phyloP scores from a whole-genome alignment of 2,888 invertebrate genomes.

The Philaethria dido region DNA sequence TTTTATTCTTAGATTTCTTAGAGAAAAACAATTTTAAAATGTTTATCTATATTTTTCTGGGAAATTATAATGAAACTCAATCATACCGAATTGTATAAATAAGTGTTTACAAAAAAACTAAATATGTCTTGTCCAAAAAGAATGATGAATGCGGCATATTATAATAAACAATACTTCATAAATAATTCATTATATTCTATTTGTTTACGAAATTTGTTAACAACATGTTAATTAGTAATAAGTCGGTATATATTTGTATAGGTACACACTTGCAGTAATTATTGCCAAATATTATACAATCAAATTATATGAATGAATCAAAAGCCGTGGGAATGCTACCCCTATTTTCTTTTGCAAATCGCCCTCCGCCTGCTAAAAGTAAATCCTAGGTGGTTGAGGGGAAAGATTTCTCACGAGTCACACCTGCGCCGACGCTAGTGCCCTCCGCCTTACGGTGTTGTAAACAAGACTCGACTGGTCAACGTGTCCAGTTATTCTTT shows the following conservation, averaged over 20 bases:
- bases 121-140: too few species aligned
- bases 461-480: constrained; percentile 38
- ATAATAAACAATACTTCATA: too few species aligned
- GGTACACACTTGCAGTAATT: background rate
- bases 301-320: constrained; percentile 14
- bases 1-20: too few species aligned
- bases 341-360: constrained; percentile 47
- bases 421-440: constrained; percentile 48
- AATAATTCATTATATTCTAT: too few species aligned
- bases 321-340: constrained; percentile 47
- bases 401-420: constrained; percentile 54
- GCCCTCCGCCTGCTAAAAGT: constrained; percentile 54
- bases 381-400: constrained; percentile 50
- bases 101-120: too few species aligned
- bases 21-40: too few species aligned
- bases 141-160: too few species aligned
- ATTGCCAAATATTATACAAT: constrained; percentile 14
- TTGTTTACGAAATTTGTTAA: background rate
- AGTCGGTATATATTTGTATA: background rate
- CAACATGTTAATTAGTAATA: background rate
- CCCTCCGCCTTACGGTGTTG: constrained; percentile 47
- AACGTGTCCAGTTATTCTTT: constrained; percentile 36
- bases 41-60: too few species aligned
- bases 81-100: too few species aligned
- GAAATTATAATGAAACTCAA: too few species aligned